phyloP scores from a whole-genome alignment of 2,797 vertebrate species.

The Simalia tracyae region DNA sequence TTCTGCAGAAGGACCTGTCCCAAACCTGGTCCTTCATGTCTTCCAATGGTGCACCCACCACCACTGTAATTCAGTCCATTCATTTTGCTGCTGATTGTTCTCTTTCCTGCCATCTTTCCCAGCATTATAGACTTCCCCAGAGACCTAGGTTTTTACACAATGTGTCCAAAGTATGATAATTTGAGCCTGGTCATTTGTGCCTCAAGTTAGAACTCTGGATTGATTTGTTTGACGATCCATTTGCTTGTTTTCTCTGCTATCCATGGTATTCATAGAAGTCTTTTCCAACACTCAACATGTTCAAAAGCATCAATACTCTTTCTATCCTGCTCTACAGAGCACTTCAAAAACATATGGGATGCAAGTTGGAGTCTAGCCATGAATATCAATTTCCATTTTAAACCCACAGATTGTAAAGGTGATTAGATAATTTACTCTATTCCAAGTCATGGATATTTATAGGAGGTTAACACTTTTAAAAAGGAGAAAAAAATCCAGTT shows the following conservation, averaged over 20 bases:
- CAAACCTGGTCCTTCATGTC: not conserved
- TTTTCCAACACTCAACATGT: not conserved
- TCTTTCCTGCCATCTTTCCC: not conserved
- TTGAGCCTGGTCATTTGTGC: not conserved
- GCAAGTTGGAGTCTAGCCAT: not conserved
- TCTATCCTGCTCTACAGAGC: not conserved
- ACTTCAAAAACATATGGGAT: not conserved
- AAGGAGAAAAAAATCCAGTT: slow-evolving; percentile 38
- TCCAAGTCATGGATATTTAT: not conserved
- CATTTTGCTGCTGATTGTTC: not conserved
- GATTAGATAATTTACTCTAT: not conserved
- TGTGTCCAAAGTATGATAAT: not conserved
- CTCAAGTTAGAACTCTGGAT: too few relatives aligned
- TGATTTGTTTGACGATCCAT: too few relatives aligned
- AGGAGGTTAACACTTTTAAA: not conserved
- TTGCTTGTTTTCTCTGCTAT: not conserved
- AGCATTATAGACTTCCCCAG: not conserved
- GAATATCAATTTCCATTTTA: not conserved
- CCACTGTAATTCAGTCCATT: not conserved
- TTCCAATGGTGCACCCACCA: not conserved
- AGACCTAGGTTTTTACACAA: not conserved
- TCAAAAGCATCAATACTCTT: not conserved
- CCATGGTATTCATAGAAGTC: not conserved
- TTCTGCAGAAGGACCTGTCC: not conserved
- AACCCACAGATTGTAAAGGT: not conserved